A percentile compares a stretch with the other conserved stretches of the same genome.
These are phyloP conservation scores for Drosophila athabasca DNA, from an alignment of 1,140 invertebrate genomes.

Conservation along the genomic window DNA sequence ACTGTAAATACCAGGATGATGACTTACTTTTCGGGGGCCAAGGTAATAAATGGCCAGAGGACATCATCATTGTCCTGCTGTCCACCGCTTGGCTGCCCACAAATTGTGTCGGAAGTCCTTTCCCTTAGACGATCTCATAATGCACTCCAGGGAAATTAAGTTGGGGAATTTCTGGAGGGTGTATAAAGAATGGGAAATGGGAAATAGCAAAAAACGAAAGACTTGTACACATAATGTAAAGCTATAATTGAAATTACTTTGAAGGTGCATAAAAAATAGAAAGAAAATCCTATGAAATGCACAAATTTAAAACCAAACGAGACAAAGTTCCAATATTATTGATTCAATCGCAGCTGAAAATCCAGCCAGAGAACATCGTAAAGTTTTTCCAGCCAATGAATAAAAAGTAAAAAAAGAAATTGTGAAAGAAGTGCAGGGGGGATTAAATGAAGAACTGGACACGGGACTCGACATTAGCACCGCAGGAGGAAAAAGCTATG, in stretches of 20 bases:
- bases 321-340: conserved; percentile 12
- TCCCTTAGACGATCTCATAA: neutral
- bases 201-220: too few species aligned
- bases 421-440: conserved; percentile 1
- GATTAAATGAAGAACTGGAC: conserved; percentile 25
- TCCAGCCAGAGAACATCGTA: too few species aligned
- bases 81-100: conserved; percentile 21
- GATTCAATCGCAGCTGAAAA: conserved; percentile 9
- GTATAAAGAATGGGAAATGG: too few species aligned
- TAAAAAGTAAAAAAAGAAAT: conserved; percentile 36
- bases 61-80: conserved; percentile 11
- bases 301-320: too few species aligned
- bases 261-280: too few species aligned
- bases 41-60: conserved; percentile 69
- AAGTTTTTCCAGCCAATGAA: conserved; percentile 22
- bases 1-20: conserved; percentile 75
- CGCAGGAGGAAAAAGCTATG: conserved; percentile 29
- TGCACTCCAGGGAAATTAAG: conserved; percentile 22
- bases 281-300: too few species aligned
- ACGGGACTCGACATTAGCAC: conserved; percentile 39
- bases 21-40: conserved; percentile 68
- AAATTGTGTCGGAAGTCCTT: conserved; percentile 10
- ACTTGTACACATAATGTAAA: too few species aligned
- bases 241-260: too few species aligned
- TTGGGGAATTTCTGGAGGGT: neutral